phyloP scores from a whole-genome alignment of 92 coral and sea anemone genomes.

The Phymanthus crucifer region DNA sequence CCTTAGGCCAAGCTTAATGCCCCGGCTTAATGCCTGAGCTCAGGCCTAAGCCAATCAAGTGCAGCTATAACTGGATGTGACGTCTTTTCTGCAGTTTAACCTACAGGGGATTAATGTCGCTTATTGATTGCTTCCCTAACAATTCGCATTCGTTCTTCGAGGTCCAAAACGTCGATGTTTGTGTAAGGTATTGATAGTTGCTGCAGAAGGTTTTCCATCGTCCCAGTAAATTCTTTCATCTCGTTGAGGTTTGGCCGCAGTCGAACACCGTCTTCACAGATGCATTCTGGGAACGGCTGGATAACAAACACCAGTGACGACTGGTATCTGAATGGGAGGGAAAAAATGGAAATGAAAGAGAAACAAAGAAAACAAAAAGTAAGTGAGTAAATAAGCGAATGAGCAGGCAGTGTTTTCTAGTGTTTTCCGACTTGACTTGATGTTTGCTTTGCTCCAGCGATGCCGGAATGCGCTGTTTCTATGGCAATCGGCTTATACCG shows the following conservation, averaged over 20 bases:
- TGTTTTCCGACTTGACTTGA: too few species aligned
- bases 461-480: background rate
- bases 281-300: slow-evolving; percentile 84
- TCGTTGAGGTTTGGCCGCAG: slow-evolving; percentile 81
- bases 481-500: background rate
- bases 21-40: too few species aligned
- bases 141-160: slow-evolving; percentile 26
- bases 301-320: slow-evolving; percentile 72
- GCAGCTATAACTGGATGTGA: too few species aligned
- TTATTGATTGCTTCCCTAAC: slow-evolving; percentile 6
- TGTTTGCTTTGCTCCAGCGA: too few species aligned
- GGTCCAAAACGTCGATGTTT: slow-evolving; percentile 58
- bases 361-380: background rate
- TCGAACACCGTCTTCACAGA: slow-evolving; percentile 65
- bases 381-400: too few species aligned
- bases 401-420: background rate
- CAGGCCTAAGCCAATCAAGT: too few species aligned
- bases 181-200: slow-evolving; percentile 60
- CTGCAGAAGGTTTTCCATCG: slow-evolving; percentile 62
- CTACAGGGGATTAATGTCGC: background rate
- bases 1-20: too few species aligned
- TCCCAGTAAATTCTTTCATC: slow-evolving; percentile 54
- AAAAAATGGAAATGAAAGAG: background rate
- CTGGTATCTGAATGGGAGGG: slow-evolving; percentile 53
- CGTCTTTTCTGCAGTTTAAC: too few species aligned